Base-by-base conservation (phyloP, 2,888 invertebrate genomes). In the Erpobdella octoculata region DNA sequence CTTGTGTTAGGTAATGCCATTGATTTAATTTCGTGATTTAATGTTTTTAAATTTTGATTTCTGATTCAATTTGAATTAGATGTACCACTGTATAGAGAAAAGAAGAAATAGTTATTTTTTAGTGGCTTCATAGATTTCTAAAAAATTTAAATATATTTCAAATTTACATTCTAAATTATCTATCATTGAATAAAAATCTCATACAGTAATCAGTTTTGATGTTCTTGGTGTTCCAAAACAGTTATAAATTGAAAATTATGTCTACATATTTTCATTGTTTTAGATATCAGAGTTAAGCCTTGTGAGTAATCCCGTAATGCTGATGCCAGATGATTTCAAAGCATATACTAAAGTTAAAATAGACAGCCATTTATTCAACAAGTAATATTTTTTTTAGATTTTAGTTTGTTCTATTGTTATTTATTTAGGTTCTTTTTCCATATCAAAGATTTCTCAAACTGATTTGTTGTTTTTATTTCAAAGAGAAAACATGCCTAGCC, bases 401-500 rank as follows among this genome's bases (percentile, higher is more conserved):
- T 64, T 64, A n/a, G n/a, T n/a, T n/a, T n/a, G n/a, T n/a, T n/a
- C n/a, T 59, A 18, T 15, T 59, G 12, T 59, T 28, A 41, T 31
- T 66, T 38, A 37, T 31, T 15, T n/a, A 28, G 35, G 21, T 66
- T 66, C 18, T 21, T 33, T 33, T 37, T 9, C 1, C 21, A 41
- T 46, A 8, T 9, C 21, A 48, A 21, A 38, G n/a, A 25, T 9
- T 25, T 38, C 12, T 46, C 28, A 6, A 28, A 9, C n/a, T 31
- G 28, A 12, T 31, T 31, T 53, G 21, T 38, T 38, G 31, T 25
- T n/a, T 70, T 36, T 80, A 87, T 65, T 80, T 87, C 88, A 73
- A 86, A 96, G 96, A 84, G 98, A 98, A 85, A 97, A 94, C 83
- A 95, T 99, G 93, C 97, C 98, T 78, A 96, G 95, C 79, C 96